A percentile compares a stretch with the other conserved stretches of the same genome.
Conservation (phyloP, 2,888 invertebrate species). For the Philereme transversata region DNA sequence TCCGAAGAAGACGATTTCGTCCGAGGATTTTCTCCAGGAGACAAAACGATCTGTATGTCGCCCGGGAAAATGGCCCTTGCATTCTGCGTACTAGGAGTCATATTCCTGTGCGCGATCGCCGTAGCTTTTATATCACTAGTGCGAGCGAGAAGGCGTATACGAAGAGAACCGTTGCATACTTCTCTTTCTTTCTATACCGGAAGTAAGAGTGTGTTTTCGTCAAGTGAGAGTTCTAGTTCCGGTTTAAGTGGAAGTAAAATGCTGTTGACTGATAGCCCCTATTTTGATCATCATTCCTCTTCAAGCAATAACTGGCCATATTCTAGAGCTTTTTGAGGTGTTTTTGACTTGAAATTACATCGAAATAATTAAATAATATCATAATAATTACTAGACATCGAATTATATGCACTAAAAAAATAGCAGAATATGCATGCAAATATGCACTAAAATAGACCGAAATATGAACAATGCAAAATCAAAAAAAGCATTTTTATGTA, state of each 20-base stretch:
- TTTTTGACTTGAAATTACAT: too few species aligned
- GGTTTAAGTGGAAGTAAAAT: slow-evolving; percentile 85
- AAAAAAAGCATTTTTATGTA: too few species aligned
- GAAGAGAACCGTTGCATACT: slow-evolving; percentile 76
- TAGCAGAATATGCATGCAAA: too few species aligned
- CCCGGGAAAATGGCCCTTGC: slow-evolving; percentile 90
- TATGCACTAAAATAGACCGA: too few species aligned
- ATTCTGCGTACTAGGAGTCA: slow-evolving; percentile 88
- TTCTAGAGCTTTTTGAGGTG: slow-evolving; percentile 65
- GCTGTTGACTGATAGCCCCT: slow-evolving; percentile 85
- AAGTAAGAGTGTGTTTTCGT: slow-evolving; percentile 85
- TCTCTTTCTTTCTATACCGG: slow-evolving; percentile 84
- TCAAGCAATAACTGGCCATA: slow-evolving; percentile 82
- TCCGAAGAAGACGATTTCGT: slow-evolving; percentile 70
- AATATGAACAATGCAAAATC: too few species aligned
- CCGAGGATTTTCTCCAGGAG: slow-evolving; percentile 80
- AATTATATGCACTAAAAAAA: too few species aligned
- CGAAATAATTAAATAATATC: too few species aligned
- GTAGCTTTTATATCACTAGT: slow-evolving; percentile 87
- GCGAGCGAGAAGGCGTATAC: slow-evolving; percentile 82
- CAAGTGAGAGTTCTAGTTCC: slow-evolving; percentile 84
- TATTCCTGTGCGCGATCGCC: slow-evolving; percentile 88
- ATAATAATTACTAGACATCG: too few species aligned
- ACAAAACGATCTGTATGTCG: slow-evolving; percentile 88
- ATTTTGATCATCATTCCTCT: slow-evolving; percentile 82